Percentiles rank a stretch among this genome's conserved stretches.
Conservation (phyloP, 2,888 invertebrate species). For the Phortica okadai region DNA sequence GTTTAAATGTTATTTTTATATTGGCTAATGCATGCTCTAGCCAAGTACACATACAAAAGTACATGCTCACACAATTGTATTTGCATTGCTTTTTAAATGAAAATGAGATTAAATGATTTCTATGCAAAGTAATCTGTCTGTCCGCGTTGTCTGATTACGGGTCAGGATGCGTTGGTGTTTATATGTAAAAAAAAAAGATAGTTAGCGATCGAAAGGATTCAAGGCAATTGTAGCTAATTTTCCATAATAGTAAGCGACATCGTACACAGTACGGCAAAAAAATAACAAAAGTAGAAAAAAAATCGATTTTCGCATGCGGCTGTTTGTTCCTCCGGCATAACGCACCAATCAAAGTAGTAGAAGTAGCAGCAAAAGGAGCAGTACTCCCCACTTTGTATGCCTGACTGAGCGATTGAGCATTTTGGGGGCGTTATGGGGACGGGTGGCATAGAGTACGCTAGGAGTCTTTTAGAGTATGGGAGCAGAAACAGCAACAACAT, state of each 20-base stretch:
- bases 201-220: background rate
- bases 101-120: slow-evolving; percentile 11
- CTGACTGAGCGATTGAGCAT: slow-evolving; percentile 31
- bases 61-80: background rate
- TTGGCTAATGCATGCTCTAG: slow-evolving; percentile 5
- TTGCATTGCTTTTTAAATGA: slow-evolving; percentile 4
- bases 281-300: slow-evolving; percentile 54
- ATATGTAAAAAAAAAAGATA: background rate
- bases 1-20: slow-evolving; percentile 18
- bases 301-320: slow-evolving; percentile 59
- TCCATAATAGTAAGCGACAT: slow-evolving; percentile 36
- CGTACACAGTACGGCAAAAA: slow-evolving; percentile 36
- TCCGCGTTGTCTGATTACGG: background rate
- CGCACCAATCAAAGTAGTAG: background rate
- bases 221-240: slow-evolving; percentile 11
- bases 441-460: slow-evolving; percentile 12
- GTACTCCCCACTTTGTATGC: slow-evolving; percentile 60
- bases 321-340: slow-evolving; percentile 1
- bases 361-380: slow-evolving; percentile 36
- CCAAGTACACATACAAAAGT: background rate
- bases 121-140: background rate
- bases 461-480: background rate
- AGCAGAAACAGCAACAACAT: background rate
- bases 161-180: background rate
- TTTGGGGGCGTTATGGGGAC: slow-evolving; percentile 50